These are phyloP conservation scores for Argyrosomus japonicus DNA, from an alignment of 2,113 vertebrate species.

Conservation along the genomic window DNA sequence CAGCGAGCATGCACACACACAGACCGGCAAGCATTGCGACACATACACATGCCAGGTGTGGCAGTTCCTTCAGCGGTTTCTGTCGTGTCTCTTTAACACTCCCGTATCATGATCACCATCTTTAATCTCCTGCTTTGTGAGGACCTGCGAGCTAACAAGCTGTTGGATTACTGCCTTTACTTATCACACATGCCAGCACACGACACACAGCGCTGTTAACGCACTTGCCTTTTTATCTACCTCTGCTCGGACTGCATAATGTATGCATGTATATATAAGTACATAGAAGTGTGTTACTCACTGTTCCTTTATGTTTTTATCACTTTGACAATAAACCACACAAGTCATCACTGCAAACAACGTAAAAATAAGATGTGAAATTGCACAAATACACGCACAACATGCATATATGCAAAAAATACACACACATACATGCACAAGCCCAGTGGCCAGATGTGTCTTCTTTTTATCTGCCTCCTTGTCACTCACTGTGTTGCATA, in stretches of 20 bases:
- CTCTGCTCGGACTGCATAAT: slow-evolving; percentile 32
- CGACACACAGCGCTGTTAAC: slow-evolving; percentile 31
- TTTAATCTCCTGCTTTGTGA: slow-evolving; percentile 68
- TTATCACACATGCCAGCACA: slow-evolving; percentile 63
- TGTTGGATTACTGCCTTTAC: slow-evolving; percentile 62
- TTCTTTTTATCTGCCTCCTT: slow-evolving; percentile 14
- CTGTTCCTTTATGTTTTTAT: background rate
- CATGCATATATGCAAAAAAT: background rate
- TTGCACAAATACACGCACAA: background rate
- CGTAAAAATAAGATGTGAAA: background rate
- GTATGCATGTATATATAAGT: background rate
- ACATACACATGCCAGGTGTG: slow-evolving; percentile 49
- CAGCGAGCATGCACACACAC: slow-evolving; percentile 26
- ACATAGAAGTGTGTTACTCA: background rate
- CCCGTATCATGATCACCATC: slow-evolving; percentile 56
- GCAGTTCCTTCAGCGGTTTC: slow-evolving; percentile 28
- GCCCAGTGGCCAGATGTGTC: slow-evolving; percentile 21
- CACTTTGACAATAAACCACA: background rate
- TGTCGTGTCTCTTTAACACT: slow-evolving; percentile 54
- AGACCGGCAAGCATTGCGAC: slow-evolving; percentile 32
- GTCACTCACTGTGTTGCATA: slow-evolving; percentile 41
- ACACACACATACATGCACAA: background rate
- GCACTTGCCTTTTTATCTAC: slow-evolving; percentile 11
- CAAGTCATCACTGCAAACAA: background rate
- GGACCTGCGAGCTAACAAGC: slow-evolving; percentile 52